Percentiles rank a stretch among this genome's conserved stretches.
phyloP scores from a whole-genome alignment of 1,140 invertebrate species.

The Homalodisca vitripennis region DNA sequence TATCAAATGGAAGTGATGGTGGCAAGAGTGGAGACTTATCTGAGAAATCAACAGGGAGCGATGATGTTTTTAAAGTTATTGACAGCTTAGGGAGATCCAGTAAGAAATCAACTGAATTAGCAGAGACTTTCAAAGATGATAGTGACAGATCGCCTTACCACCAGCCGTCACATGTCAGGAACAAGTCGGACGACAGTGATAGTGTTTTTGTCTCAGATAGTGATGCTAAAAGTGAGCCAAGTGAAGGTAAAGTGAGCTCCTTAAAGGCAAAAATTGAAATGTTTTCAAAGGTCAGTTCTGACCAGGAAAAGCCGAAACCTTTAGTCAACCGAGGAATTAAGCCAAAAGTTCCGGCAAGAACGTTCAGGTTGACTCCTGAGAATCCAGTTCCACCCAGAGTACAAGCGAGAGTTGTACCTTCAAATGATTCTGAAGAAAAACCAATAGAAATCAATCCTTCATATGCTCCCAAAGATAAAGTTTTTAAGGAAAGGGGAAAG shows the following conservation, averaged over 20 bases:
- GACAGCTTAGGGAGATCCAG: conserved; percentile 29
- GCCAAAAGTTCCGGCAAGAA: conserved; percentile 45
- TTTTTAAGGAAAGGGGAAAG: conserved; percentile 51
- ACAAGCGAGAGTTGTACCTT: not conserved
- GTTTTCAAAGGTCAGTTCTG: conserved; percentile 33
- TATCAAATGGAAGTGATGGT: conserved; percentile 1
- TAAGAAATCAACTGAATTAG: conserved; percentile 28
- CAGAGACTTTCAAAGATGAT: conserved; percentile 27
- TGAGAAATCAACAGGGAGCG: not conserved
- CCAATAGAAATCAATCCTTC: not conserved
- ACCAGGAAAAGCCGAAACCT: conserved; percentile 19
- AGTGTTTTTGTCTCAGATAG: conserved; percentile 22
- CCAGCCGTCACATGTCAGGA: conserved; percentile 1
- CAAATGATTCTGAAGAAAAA: not conserved
- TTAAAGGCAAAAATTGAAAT: conserved; percentile 39
- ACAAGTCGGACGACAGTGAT: conserved; percentile 25
- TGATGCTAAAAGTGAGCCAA: conserved; percentile 2
- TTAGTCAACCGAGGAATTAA: conserved; percentile 31
- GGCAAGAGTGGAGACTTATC: not conserved
- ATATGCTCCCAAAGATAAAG: not conserved
- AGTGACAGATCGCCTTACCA: not conserved
- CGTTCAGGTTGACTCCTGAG: conserved; percentile 34
- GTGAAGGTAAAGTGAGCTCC: conserved; percentile 21
- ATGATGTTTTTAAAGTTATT: conserved; percentile 26
- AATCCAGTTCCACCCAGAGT: conserved; percentile 16